phyloP scores from a whole-genome alignment of 2,113 vertebrate species.

The Thryonomys swinderianus region DNA sequence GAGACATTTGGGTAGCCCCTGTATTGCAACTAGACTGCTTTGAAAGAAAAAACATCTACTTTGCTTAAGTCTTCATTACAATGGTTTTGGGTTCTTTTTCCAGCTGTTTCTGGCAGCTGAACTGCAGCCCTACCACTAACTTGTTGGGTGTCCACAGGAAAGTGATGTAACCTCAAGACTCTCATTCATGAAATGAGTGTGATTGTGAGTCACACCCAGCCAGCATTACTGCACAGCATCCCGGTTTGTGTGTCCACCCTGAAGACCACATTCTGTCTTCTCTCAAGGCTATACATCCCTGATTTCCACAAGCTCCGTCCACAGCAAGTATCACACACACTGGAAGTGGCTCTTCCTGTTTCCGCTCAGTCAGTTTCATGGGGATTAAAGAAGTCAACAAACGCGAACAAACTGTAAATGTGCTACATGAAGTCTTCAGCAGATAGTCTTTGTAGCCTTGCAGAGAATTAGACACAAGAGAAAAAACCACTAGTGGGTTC shows the following conservation, averaged over 20 bases:
- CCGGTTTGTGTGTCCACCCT: background rate
- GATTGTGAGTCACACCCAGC: background rate
- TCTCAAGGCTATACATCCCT: background rate
- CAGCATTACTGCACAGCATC: background rate
- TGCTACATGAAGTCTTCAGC: background rate
- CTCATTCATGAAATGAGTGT: background rate
- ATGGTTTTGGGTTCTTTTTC: background rate
- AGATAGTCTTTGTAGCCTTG: slow-evolving; percentile 37
- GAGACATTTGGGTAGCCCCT: background rate
- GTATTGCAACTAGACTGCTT: background rate
- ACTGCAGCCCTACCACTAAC: background rate
- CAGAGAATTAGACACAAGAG: slow-evolving; percentile 55
- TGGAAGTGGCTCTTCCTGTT: slow-evolving; percentile 1
- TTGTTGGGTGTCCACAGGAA: background rate
- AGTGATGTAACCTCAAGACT: slow-evolving; percentile 28
- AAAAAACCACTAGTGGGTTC: background rate
- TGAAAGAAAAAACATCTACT: background rate
- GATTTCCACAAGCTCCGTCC: slow-evolving; percentile 33
- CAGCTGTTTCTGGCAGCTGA: background rate
- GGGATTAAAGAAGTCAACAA: background rate
- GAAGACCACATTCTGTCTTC: background rate
- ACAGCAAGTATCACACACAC: background rate
- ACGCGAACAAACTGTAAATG: slow-evolving; percentile 5
- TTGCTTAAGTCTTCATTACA: background rate
- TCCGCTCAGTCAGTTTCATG: background rate